Conservation (phyloP, 2,113 vertebrate genomes). For the Phalacrocorax pelagicus region DNA sequence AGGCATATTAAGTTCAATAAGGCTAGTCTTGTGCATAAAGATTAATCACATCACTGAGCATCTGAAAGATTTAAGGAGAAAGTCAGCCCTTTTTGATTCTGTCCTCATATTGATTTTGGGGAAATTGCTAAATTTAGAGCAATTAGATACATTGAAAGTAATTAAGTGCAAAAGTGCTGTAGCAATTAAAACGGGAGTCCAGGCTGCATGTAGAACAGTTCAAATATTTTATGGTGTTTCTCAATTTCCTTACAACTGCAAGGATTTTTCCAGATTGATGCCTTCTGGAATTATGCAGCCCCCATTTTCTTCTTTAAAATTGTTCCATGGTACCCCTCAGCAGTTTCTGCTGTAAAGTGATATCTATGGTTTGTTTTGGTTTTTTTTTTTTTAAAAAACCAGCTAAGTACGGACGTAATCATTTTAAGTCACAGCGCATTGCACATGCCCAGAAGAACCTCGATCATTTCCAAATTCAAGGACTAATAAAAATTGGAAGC, state of each 20-base stretch:
- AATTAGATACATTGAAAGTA: conserved; percentile 50
- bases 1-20: not conserved
- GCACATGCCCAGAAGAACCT: conserved; percentile 76
- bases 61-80: conserved; percentile 42
- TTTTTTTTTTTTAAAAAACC: not conserved
- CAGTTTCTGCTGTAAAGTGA: conserved; percentile 35
- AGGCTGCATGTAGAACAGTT: not conserved
- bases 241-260: not conserved
- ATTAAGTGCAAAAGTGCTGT: conserved; percentile 52
- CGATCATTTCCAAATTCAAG: conserved; percentile 79
- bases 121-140: conserved; percentile 58
- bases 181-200: conserved; percentile 37
- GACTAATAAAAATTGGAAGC: conserved; percentile 84
- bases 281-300: not conserved
- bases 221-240: not conserved
- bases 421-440: conserved; percentile 73
- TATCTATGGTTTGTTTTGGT: not conserved
- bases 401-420: conserved; percentile 10
- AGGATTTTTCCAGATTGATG: not conserved
- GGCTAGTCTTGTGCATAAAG: not conserved
- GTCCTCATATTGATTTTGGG: conserved; percentile 50
- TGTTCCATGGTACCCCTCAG: not conserved
- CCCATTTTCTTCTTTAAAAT: not conserved
- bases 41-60: not conserved
- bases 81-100: conserved; percentile 52